These are phyloP conservation scores for Psix sp. DNA, from an alignment of 1,140 invertebrate species.

Conservation along the genomic window DNA sequence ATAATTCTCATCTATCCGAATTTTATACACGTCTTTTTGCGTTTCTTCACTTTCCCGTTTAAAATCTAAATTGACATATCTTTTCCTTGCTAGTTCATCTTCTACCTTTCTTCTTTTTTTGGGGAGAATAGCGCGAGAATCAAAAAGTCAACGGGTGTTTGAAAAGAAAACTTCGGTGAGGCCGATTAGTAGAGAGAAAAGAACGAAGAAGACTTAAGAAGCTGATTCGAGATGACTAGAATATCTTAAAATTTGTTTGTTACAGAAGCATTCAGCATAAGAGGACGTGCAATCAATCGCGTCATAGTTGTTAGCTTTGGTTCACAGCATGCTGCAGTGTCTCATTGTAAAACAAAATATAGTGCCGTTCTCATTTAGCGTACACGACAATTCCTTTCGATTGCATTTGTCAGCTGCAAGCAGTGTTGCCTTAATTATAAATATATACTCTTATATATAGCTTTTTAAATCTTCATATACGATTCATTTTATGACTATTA, in stretches of 20 bases:
- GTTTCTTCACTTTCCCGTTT: slow-evolving; percentile 13
- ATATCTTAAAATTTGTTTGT: slow-evolving; percentile 53
- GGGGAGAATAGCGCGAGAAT: slow-evolving; percentile 1
- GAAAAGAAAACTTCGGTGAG: slow-evolving; percentile 5
- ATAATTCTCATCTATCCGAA: slow-evolving; percentile 49
- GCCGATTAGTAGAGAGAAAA: slow-evolving; percentile 28
- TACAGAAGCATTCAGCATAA: slow-evolving; percentile 40
- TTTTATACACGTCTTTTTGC: slow-evolving; percentile 51
- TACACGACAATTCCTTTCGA: slow-evolving; percentile 56
- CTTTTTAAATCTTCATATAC: slow-evolving; percentile 46
- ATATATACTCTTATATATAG: slow-evolving; percentile 56
- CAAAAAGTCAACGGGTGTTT: slow-evolving; percentile 4
- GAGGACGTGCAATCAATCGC: slow-evolving; percentile 41
- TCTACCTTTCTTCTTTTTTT: slow-evolving; percentile 5
- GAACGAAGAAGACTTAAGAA: slow-evolving; percentile 39
- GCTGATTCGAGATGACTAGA: slow-evolving; percentile 52
- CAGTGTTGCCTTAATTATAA: slow-evolving; percentile 54
- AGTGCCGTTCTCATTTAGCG: slow-evolving; percentile 39
- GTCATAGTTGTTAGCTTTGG: slow-evolving; percentile 51
- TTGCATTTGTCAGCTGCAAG: slow-evolving; percentile 56
- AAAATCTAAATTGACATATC: slow-evolving; percentile 53
- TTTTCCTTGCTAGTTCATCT: slow-evolving; percentile 26
- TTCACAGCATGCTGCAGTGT: slow-evolving; percentile 50
- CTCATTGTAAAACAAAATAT: slow-evolving; percentile 51
- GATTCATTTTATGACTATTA: slow-evolving; percentile 53